Base-by-base conservation (phyloP, 2,888 invertebrate genomes). In the Dorcus hopei region DNA sequence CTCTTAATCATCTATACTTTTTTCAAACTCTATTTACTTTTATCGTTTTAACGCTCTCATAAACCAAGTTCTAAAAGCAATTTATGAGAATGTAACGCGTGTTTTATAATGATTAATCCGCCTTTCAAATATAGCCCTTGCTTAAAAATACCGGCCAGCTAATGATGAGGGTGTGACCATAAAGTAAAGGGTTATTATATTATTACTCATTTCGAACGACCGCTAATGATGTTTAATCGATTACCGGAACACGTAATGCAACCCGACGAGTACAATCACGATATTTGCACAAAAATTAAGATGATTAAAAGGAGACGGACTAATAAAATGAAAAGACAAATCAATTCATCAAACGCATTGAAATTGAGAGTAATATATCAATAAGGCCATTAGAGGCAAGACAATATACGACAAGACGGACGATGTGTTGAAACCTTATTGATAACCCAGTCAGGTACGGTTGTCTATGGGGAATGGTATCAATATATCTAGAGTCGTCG, bases 341-440 rank as follows among this genome's bases (percentile, higher is more conserved):
- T 19, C 45, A 19, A 9, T 41, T 14, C 11, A 41, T 63, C 65
- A 58, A 19, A 19, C 19, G 61, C 66, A 69, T 68, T 65, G 68
- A 67, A 66, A 68, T 65, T 65, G 71, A 70, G 68, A 72, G 72
- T 72, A 71, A 74, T 74, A 72, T 72, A 72, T 74, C 74, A 73
- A 70, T 70, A 70, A 69, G 72, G 68, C 72, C 73, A 74, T 74
- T 73, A 73, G 71, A 67, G 61, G 66, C 63, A 66, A 63, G 71
- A 72, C 71, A 71, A 73, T 70, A 72, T 74, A 73, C 71, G 74
- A 74, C 74, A 74, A 71, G 74, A 74, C 68, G 66, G 70, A 74
- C 71, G 72, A 73, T 70, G 72, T 72, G 72, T 70, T 70, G 64
- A 68, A 62, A 56, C 66, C 65, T 66, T 72, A 74, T 74, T 74